These are phyloP conservation scores for Sparidentex hasta DNA, from an alignment of 2,797 vertebrate genomes.

Conservation along the genomic window DNA sequence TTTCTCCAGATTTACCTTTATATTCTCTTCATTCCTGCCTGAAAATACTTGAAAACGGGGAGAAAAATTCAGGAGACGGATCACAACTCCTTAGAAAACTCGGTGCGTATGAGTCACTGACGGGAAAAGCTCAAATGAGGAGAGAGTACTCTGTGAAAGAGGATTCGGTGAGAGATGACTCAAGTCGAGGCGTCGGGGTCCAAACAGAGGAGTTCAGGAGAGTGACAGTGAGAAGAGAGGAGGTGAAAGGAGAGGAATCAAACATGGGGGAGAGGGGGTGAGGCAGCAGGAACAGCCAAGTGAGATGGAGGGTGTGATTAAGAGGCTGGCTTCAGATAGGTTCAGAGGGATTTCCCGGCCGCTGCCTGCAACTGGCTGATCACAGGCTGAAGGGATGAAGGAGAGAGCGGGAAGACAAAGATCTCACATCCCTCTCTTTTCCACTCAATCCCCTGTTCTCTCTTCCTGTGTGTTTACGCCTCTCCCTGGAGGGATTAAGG, in stretches of 20 bases:
- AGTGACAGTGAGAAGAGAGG: conserved; percentile 37
- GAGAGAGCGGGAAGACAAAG: conserved; percentile 72
- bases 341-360: conserved; percentile 75
- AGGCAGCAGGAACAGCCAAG: conserved; percentile 56
- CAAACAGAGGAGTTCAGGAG: conserved; percentile 17
- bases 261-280: conserved; percentile 16
- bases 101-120: conserved; percentile 39
- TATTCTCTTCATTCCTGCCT: conserved; percentile 37
- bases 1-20: conserved; percentile 22
- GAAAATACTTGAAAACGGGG: conserved; percentile 10
- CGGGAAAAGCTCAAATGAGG: conserved; percentile 34
- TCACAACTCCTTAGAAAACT: conserved; percentile 34
- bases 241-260: conserved; percentile 45
- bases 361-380: conserved; percentile 74
- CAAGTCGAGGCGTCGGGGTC: conserved; percentile 35
- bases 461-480: conserved; percentile 65
- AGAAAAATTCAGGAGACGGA: conserved; percentile 23
- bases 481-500: conserved; percentile 78
- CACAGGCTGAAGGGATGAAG: conserved; percentile 74
- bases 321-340: conserved; percentile 70
- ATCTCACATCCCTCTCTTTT: conserved; percentile 74
- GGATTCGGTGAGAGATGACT: conserved; percentile 51
- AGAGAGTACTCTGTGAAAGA: conserved; percentile 30
- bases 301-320: conserved; percentile 80
- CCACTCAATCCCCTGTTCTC: conserved; percentile 73